Evolutionary conservation across 2,797 vertebrate genomes (phyloP), one percentile per base, ranked within the genome.

Genomic region (Phoxinus dragarum): DNA sequence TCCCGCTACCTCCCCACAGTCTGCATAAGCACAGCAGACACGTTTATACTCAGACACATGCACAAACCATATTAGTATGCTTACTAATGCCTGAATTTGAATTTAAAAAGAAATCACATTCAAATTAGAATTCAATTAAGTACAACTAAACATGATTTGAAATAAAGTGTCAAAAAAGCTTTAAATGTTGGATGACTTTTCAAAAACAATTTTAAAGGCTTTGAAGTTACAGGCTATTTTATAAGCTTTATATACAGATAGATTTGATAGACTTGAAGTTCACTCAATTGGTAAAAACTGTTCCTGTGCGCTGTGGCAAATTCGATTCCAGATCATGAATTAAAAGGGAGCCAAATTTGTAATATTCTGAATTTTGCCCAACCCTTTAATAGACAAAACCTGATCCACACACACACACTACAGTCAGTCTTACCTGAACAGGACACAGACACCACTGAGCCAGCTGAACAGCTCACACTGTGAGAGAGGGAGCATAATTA

Each of bases 1-100:
- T 34, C 82, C 84, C 52, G 88, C 21, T 72, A 81, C 86, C 42
- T 89, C 93, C 8, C 96, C 96, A 0, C 96, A 96, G 89, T 27
- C 95, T 91, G 61, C 19, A 85, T 0, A 36, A 31, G 44, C 47
- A 75, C 14, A 7, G 1, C 21, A 36, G n/a, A 34, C 21, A 21
- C 0, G 0, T 36, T 31, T 16, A 49, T 14, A 64, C 17, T 27
- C 19, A 84, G 14, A 68, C 44, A 80, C 23, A 64, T 27, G 81
- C 52, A 64, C 36, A 56, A 66, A n/a, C 16, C 5, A 64, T 11
- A 64, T 44, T 31, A 17, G 1, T 44, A 31, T 31, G 14, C 23
- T 64, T 61, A n/a, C 23, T 31, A 42, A 76, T 59, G 36, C 12
- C 34, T n/a, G 12, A n/a, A 56, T 69, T 68, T 40, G 2, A 69